Percentiles rank a stretch among this genome's conserved stretches.
These are phyloP conservation scores for Caenorhabditis plicata DNA, from an alignment of 2,888 invertebrate species.

Conservation along the genomic window DNA sequence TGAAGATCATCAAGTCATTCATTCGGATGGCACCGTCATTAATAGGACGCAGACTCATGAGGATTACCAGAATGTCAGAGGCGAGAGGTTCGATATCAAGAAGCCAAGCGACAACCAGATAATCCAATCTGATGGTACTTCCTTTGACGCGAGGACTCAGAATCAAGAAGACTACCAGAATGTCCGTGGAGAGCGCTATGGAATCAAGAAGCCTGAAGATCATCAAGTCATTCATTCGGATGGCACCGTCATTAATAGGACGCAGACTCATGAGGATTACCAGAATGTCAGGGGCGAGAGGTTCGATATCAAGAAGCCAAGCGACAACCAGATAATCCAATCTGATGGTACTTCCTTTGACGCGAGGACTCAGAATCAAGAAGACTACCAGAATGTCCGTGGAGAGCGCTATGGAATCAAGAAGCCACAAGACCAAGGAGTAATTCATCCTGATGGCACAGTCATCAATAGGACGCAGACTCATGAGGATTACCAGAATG, in stretches of 20 bases:
- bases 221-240: background rate
- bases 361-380: conserved; percentile 2
- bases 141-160: background rate
- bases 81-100: background rate
- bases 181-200: conserved; percentile 1
- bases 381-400: conserved; percentile 2
- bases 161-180: conserved; percentile 4
- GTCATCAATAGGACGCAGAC: background rate
- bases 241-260: background rate
- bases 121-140: background rate
- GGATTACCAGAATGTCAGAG: background rate
- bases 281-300: background rate
- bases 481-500: conserved; percentile 1
- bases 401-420: background rate
- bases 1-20: background rate
- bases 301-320: background rate
- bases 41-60: background rate
- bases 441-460: background rate
- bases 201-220: background rate
- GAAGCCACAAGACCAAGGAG: background rate
- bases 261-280: conserved; percentile 4
- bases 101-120: background rate
- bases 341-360: background rate
- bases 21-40: background rate
- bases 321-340: background rate